Evolutionary conservation across 1,140 invertebrate genomes (phyloP).

Genomic region (Proctacanthus coquilletti): DNA sequence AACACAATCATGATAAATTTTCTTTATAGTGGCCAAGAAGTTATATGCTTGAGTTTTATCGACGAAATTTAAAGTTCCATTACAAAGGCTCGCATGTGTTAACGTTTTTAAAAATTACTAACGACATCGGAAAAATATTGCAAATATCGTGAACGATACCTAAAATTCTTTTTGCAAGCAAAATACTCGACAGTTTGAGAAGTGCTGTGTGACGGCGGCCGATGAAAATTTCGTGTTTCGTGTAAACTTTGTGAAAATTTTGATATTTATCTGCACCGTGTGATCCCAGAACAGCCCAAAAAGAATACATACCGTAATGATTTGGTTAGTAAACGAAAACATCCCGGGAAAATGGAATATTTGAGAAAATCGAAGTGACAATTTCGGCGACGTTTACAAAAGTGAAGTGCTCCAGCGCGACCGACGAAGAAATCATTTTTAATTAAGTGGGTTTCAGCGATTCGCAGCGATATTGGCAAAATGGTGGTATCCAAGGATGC

Average conservation of each 20-base stretch:
- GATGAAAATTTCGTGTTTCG: not conserved
- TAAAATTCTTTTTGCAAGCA: too few species aligned
- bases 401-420: not conserved
- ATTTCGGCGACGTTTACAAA: not conserved
- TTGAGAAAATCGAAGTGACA: not conserved
- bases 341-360: not conserved
- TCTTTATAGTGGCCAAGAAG: too few species aligned
- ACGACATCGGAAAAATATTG: too few species aligned
- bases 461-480: constrained; percentile 10
- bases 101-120: too few species aligned
- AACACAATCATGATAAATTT: too few species aligned
- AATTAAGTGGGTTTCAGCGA: too few species aligned
- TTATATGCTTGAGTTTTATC: too few species aligned
- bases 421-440: not conserved
- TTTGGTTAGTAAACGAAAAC: too few species aligned
- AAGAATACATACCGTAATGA: too few species aligned
- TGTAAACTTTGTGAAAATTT: not conserved
- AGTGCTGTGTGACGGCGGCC: not conserved
- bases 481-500: constrained; percentile 31
- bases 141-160: too few species aligned
- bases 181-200: not conserved
- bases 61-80: too few species aligned
- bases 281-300: not conserved
- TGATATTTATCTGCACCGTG: not conserved
- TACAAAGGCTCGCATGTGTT: too few species aligned